Conservation (phyloP, 1,140 invertebrate species). For the Zaprionus nigranus region DNA sequence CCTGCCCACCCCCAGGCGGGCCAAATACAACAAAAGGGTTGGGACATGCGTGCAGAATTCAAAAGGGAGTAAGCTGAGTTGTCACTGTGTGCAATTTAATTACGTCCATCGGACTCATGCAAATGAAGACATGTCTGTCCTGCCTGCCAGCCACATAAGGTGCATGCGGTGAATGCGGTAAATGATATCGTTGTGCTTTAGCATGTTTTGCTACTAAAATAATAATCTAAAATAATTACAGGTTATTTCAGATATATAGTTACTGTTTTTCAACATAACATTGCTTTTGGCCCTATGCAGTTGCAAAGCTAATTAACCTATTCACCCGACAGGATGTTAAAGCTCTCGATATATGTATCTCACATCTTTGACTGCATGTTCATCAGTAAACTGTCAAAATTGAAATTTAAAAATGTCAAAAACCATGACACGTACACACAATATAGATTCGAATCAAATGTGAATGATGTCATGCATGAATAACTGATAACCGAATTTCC, state of each 20-base stretch:
- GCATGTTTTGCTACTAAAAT: not conserved
- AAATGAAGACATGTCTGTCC: slow-evolving; percentile 27
- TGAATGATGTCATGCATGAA: slow-evolving; percentile 79
- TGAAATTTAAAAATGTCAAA: slow-evolving; percentile 79
- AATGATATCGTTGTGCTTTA: not conserved
- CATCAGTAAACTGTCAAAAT: slow-evolving; percentile 66
- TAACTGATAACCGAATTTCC: slow-evolving; percentile 62
- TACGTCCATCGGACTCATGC: slow-evolving; percentile 51
- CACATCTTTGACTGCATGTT: not conserved
- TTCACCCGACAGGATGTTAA: slow-evolving; percentile 12
- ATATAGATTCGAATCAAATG: slow-evolving; percentile 54
- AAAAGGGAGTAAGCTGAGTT: slow-evolving; percentile 57
- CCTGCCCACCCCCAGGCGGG: slow-evolving; percentile 42
- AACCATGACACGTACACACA: slow-evolving; percentile 58
- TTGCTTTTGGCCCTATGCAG: not conserved
- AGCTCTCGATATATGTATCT: slow-evolving; percentile 5
- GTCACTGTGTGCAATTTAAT: slow-evolving; percentile 79
- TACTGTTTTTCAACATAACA: not conserved
- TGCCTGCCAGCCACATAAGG: not conserved
- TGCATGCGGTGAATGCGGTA: not conserved
- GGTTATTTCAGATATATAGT: not conserved
- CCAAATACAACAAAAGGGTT: slow-evolving; percentile 62
- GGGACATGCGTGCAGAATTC: slow-evolving; percentile 45
- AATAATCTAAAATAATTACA: not conserved
- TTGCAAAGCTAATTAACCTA: not conserved